These are phyloP conservation scores for Xenops minutus DNA, from an alignment of 2,797 vertebrate species.

Conservation along the genomic window DNA sequence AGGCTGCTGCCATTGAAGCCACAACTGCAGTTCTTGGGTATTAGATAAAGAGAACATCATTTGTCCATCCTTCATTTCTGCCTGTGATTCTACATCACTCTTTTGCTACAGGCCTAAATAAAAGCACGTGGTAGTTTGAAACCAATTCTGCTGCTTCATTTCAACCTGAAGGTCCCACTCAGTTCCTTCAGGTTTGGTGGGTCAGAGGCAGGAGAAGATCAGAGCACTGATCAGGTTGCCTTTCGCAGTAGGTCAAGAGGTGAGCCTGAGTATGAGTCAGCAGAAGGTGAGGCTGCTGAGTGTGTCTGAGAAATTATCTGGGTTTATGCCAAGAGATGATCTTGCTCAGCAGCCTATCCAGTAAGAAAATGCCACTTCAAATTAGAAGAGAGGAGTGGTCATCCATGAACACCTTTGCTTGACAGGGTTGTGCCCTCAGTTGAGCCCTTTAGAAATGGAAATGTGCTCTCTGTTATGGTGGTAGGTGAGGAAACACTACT, in stretches of 20 bases:
- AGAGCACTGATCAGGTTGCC: not conserved
- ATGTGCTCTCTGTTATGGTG: not conserved
- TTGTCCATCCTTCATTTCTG: not conserved
- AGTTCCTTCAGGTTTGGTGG: not conserved
- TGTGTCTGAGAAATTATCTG: not conserved
- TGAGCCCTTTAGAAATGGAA: not conserved
- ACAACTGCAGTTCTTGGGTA: not conserved
- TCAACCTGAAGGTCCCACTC: not conserved
- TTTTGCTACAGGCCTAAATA: not conserved
- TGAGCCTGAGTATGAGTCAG: not conserved
- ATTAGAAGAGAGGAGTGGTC: not conserved
- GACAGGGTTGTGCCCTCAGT: not conserved
- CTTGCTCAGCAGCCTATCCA: not conserved
- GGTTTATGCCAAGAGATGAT: not conserved
- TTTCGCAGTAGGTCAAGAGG: not conserved
- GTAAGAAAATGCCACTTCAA: not conserved
- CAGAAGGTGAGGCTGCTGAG: not conserved
- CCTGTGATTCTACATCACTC: fast-evolving
- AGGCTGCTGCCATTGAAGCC: not conserved
- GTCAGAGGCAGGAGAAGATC: not conserved
- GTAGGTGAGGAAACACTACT: not conserved
- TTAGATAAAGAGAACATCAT: not conserved
- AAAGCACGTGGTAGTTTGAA: not conserved
- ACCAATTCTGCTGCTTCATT: not conserved
- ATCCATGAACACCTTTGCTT: not conserved